Base-by-base conservation (phyloP, 2,888 invertebrate genomes). In the Drosophila stalkeri region DNA sequence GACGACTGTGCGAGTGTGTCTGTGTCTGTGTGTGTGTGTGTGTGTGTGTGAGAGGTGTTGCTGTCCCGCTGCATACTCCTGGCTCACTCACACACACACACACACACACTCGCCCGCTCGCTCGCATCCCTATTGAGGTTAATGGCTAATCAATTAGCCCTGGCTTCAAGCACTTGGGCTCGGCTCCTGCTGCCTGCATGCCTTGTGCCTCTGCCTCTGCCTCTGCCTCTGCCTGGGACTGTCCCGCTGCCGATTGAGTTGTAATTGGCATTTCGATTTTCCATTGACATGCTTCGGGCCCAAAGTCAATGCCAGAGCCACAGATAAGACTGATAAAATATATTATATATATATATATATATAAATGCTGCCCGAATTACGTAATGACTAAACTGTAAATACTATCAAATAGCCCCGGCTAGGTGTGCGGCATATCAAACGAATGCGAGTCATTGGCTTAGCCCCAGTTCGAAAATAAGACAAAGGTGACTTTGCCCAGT, bases 81-180 rank as follows among this genome's bases (percentile, higher is more conserved):
- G n/a, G 35, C 35, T 41, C 51, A 37, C 37, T 43, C 56, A 62
- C 43, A 27, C 20, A 49, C 44, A 20, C 33, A 27, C 20, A 49
- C 44, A 20, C 33, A 39, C 56, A 62, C 37, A 27, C n/a, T 49
- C 44, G 20, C 33, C 27, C 46, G 39, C 56, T 65, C 41, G 37
- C 23, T 55, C 46, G 57, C 64, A 47, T 75, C 65, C 79, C 79
- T 78, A 85, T 86, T 81, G 82, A 85, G 88, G 85, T 86, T 86
- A 86, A 86, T 86, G 85, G 85, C 82, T 87, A 86, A 86, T 86
- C 88, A 86, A 86, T 86, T 86, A 86, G 85, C 81, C 59, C 74
- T 47, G 63, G 56, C 35, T 57, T 55, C 55, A 20, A 31, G 47
- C 62, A 63, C 62, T 59, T 76, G 76, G 76, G 72, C 72, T 72